Conservation (phyloP, 2,797 vertebrate genomes). For the Caiman crocodilus region DNA sequence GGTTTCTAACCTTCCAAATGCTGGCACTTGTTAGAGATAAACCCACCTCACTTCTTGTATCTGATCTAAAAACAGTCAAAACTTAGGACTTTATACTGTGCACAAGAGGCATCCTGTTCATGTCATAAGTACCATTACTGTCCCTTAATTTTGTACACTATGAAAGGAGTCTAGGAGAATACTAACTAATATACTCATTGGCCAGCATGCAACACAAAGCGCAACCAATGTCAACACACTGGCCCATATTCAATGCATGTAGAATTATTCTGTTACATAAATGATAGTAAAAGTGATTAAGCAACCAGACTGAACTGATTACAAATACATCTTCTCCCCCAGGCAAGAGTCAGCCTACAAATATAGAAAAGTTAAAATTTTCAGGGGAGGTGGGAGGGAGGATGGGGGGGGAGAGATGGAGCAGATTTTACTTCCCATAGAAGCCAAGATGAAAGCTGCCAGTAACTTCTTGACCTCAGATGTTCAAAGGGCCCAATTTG, state of each 20-base stretch:
- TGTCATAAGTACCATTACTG: fast-evolving
- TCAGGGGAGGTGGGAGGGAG: too few relatives aligned
- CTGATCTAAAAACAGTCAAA: background rate
- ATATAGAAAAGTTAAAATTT: background rate
- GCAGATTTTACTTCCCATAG: background rate
- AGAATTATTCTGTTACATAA: background rate
- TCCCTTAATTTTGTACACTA: background rate
- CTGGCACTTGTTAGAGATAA: too few relatives aligned
- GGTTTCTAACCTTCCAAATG: background rate
- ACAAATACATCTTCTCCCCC: background rate
- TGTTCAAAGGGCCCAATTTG: fast-evolving
- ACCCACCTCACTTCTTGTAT: background rate
- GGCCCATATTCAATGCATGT: background rate
- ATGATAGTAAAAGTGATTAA: background rate
- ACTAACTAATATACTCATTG: background rate
- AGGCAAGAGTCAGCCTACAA: background rate
- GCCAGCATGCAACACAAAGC: background rate
- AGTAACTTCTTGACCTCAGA: background rate
- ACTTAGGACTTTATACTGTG: fast-evolving
- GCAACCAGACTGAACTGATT: background rate
- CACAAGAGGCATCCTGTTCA: background rate
- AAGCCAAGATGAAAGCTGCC: background rate
- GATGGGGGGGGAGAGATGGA: fast-evolving
- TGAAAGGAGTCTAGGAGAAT: fast-evolving
- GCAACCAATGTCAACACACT: slow-evolving; percentile 49